Evolutionary conservation across 2,113 vertebrate genomes (phyloP), one percentile per base, ranked within the genome.

Genomic region (Sylvicapra grimmia): DNA sequence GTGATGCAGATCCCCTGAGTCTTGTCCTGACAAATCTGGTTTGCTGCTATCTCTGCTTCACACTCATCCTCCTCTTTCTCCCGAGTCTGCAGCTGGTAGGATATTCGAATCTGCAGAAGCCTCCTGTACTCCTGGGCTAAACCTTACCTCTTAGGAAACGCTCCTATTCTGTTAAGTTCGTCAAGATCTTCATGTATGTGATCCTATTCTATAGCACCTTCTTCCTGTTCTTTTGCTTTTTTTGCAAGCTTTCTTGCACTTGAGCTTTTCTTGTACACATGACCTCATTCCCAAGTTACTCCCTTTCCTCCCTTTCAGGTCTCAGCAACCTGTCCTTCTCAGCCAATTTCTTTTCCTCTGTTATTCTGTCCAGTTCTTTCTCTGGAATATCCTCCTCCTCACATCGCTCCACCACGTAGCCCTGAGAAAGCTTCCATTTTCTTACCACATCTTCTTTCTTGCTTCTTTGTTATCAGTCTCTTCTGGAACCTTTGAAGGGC

Each of bases 241-340:
- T 63, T 75, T 77, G 16, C 33, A 77, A 14, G 80, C 99, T 99
- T 94, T 99, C 98, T 92, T 99, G 98, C 58, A 99, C 86, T 98
- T 99, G 99, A 89, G 98, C 51, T 6, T 95, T 97, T 1, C 98
- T 98, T 0, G 97, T 98, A 14, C 98, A 97, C 98, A 99, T 58
- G 8, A 99, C 98, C 0, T 99, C 99, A 93, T 97, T 98, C 98
- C 99, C 98, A 5, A 99, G 98, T 21, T 98, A 94, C 75, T 98
- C 95, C 31, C 98, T 98, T 25, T 98, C 98, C 84, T 99, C 98
- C 58, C 98, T 98, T 93, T 98, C 97, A 47, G 95, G 56, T 2
- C 36, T 98, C 51, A 94, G 85, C 54, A 98, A 97, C 84, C 98
- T 94, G 1, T 97, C 97, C 56, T 97, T 98, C 92, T 98, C 96